A percentile compares a stretch with the other conserved stretches of the same genome.
phyloP scores from a whole-genome alignment of 2,113 vertebrate genomes.

The Atherinomorus stipes region DNA sequence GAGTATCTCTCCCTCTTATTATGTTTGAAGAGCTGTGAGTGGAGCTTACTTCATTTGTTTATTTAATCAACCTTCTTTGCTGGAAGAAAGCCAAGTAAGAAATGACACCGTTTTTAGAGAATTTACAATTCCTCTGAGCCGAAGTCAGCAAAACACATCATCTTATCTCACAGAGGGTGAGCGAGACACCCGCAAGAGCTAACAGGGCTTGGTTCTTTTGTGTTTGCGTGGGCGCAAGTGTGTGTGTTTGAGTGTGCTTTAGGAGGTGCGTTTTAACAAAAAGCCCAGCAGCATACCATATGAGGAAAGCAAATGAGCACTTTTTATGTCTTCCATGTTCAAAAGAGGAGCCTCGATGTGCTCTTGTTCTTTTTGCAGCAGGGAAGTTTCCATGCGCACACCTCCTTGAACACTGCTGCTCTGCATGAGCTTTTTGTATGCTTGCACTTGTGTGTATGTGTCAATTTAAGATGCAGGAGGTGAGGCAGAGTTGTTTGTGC shows the following conservation, averaged over 20 bases:
- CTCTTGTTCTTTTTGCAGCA: slow-evolving; percentile 43
- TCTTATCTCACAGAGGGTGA: slow-evolving; percentile 56
- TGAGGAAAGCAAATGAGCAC: slow-evolving; percentile 46
- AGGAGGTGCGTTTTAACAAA: slow-evolving; percentile 43
- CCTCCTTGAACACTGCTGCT: neutral
- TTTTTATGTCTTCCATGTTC: slow-evolving; percentile 34
- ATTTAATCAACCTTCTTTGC: slow-evolving; percentile 45
- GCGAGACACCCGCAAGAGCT: slow-evolving; percentile 51
- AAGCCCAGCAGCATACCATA: slow-evolving; percentile 33
- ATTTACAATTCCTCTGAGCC: slow-evolving; percentile 58
- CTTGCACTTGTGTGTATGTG: neutral
- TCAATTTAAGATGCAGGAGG: slow-evolving; percentile 13
- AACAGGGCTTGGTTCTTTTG: slow-evolving; percentile 39
- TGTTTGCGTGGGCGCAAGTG: slow-evolving; percentile 37
- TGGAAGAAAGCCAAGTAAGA: slow-evolving; percentile 48
- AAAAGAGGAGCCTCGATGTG: slow-evolving; percentile 27
- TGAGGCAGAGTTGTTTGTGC: slow-evolving; percentile 10
- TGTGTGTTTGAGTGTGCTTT: slow-evolving; percentile 43
- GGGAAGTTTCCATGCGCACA: slow-evolving; percentile 18
- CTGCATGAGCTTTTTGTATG: slow-evolving; percentile 19
- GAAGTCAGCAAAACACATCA: slow-evolving; percentile 56
- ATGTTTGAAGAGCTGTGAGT: slow-evolving; percentile 30
- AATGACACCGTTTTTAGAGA: slow-evolving; percentile 52
- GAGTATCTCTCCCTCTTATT: slow-evolving; percentile 3
- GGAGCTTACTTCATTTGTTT: slow-evolving; percentile 32